Evolutionary conservation across 2,797 vertebrate genomes (phyloP).

Genomic region (Poecilia picta): DNA sequence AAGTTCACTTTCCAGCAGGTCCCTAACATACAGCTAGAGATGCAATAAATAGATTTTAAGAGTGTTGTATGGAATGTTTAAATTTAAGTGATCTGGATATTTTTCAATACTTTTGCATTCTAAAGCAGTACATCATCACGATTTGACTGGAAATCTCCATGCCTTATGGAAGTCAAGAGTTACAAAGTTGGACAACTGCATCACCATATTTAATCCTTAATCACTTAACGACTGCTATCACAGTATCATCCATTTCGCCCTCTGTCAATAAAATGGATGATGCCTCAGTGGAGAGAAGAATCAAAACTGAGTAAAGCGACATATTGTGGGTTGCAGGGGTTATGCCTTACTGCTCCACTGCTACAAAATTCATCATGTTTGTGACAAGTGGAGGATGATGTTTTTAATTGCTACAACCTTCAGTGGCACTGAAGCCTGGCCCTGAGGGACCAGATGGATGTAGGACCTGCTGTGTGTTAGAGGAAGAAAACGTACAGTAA

Average conservation of each 20-base stretch:
- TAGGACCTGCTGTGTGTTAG: conserved; percentile 21
- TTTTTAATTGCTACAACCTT: conserved; percentile 81
- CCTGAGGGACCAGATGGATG: conserved; percentile 61
- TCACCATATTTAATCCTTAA: conserved; percentile 14
- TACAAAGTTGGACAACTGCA: not conserved
- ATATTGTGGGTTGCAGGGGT: conserved; percentile 59
- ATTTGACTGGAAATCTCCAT: not conserved
- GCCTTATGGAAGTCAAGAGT: not conserved
- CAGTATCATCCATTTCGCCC: conserved; percentile 4
- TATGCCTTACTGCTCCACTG: conserved; percentile 71
- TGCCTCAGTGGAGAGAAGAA: conserved; percentile 35
- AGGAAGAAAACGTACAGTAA: conserved; percentile 21
- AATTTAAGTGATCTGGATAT: not conserved
- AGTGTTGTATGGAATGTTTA: too few species aligned
- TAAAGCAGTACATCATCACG: not conserved
- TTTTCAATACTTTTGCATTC: not conserved
- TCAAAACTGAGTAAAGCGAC: conserved; percentile 46
- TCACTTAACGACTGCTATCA: conserved; percentile 9
- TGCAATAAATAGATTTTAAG: not conserved
- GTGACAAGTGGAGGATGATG: conserved; percentile 77
- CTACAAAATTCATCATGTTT: conserved; percentile 77
- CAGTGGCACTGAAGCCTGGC: conserved; percentile 60
- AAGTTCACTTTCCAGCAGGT: not conserved
- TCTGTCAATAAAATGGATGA: conserved; percentile 36
- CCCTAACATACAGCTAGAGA: not conserved